Evolutionary conservation across 53 echinoderm and acorn worm species (phyloP), one percentile per base, ranked within the genome.

Genomic region (Luidia sarsii): DNA sequence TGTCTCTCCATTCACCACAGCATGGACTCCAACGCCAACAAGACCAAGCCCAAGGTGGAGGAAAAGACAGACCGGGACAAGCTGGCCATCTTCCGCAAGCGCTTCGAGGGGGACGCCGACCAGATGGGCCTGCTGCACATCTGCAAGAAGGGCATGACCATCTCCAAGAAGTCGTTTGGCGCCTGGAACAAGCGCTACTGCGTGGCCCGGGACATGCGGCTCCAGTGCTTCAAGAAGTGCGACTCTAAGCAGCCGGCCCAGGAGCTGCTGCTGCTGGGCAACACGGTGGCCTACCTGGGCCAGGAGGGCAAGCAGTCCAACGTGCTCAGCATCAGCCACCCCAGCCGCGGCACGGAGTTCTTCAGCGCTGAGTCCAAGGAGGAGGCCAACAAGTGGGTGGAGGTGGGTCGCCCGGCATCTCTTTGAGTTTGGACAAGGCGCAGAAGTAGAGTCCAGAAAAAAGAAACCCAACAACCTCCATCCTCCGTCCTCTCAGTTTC

Each of bases 361-460:
- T 89, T 80, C 38, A 84, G 84, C 52, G 71, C 84, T 21, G 68
- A 77, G 51, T 57, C 67, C 10, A 59, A 84, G 35, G 82, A 77
- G 64, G 89, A 83, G 22, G 89, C 89, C 21, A 84, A 89, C 25
- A 84, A 79, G 67, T 89, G 89, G 89, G 33, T 89, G 49, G 89
- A 84, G 89, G 89, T 89, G 36, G 18, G 68, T 57, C 28, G n/a
- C n/a, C n/a, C n/a, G n/a, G n/a, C n/a, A n/a, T n/a, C n/a, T n/a
- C n/a, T n/a, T n/a, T n/a, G n/a, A n/a, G n/a, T n/a, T n/a, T n/a
- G n/a, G 7, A 19, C 30, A 54, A 25, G 43, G 20, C 14, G 48
- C 25, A 71, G 14, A 50, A 25, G 51, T 33, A 30, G 50, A 14
- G 21, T 45, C 18, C 51, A 5, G 23, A 28, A 7, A 25, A 56